These are phyloP conservation scores for Lathronympha strigana DNA, from an alignment of 2,888 invertebrate species.

Conservation along the genomic window DNA sequence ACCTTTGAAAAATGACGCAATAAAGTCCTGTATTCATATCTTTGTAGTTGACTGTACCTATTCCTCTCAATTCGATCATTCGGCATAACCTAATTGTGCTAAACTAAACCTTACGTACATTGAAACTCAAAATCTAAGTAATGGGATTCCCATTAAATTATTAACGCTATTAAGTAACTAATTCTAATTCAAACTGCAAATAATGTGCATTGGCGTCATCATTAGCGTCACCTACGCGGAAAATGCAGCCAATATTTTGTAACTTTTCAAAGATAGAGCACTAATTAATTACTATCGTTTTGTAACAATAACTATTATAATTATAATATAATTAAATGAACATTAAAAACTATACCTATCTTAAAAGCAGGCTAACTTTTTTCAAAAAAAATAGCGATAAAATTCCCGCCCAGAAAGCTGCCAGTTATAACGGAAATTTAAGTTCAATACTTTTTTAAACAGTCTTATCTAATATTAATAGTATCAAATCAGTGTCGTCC, in stretches of 20 bases:
- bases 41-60: no score
- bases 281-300: neutral
- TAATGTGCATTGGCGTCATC: neutral
- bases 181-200: no score
- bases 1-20: no score
- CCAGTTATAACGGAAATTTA: neutral
- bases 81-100: no score
- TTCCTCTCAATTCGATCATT: no score
- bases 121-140: no score
- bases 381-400: neutral
- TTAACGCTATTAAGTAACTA: no score
- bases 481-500: conserved; percentile 23
- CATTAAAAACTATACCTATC: neutral
- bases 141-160: no score
- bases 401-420: conserved; percentile 17
- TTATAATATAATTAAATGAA: no score
- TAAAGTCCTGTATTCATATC: no score
- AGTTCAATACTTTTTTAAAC: neutral
- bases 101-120: no score
- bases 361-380: neutral
- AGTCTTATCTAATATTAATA: neutral
- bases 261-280: neutral
- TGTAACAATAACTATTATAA: no score
- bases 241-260: neutral
- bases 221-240: neutral